A percentile compares a stretch with the other conserved stretches of the same genome.
Evolutionary conservation across 2,113 vertebrate genomes (phyloP).

Genomic region (Genyomyrus donnyi): DNA sequence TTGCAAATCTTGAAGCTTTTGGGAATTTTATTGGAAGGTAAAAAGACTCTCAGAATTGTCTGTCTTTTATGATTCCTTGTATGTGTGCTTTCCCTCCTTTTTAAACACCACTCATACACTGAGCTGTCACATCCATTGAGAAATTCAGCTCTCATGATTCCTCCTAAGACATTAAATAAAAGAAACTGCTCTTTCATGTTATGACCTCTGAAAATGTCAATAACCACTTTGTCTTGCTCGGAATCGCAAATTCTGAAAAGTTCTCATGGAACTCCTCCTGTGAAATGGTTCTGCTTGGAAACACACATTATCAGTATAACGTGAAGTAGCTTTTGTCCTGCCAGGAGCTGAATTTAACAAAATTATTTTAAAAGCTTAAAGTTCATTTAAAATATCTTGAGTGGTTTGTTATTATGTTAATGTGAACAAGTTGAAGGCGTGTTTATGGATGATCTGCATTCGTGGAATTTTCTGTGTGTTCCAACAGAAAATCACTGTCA

Average conservation of each 20-base stretch:
- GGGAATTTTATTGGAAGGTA: slow-evolving; percentile 23
- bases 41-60: slow-evolving; percentile 36
- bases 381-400: not conserved
- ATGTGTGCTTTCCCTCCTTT: not conserved
- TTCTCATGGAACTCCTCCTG: not conserved
- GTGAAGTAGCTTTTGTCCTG: not conserved
- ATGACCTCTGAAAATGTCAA: not conserved
- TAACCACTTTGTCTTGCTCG: not conserved
- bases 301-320: not conserved
- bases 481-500: not conserved
- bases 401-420: not conserved
- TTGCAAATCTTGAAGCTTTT: slow-evolving; percentile 12
- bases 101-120: slow-evolving; percentile 30
- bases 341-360: not conserved
- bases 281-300: not conserved
- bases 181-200: not conserved
- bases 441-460: not conserved
- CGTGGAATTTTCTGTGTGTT: not conserved
- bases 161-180: slow-evolving; percentile 8
- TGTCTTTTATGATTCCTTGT: slow-evolving; percentile 7
- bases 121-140: slow-evolving; percentile 26
- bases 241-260: not conserved
- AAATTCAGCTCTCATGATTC: not conserved
- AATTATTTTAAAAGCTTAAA: not conserved
- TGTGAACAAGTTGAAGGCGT: not conserved